phyloP scores from a whole-genome alignment of 1,140 invertebrate species.

The Drosophila oshimai region DNA sequence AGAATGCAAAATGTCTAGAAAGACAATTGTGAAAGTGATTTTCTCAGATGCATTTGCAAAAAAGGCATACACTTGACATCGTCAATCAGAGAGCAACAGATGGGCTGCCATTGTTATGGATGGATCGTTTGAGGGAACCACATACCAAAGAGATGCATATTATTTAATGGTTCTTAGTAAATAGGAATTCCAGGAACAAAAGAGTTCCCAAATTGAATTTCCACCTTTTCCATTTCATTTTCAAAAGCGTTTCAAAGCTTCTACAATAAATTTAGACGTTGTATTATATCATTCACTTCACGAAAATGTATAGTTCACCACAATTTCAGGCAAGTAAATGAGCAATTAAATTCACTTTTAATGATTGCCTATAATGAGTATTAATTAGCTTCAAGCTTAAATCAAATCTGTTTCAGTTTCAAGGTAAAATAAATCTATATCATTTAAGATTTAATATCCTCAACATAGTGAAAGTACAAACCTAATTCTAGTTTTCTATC shows the following conservation, averaged over 20 bases:
- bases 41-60: conserved; percentile 8
- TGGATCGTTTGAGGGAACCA: not conserved
- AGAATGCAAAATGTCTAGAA: conserved; percentile 30
- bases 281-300: not conserved
- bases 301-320: not conserved
- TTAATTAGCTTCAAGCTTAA: too few relatives aligned
- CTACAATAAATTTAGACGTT: not conserved
- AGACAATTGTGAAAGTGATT: conserved; percentile 71
- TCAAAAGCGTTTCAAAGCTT: not conserved
- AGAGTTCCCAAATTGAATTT: not conserved
- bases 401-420: too few relatives aligned
- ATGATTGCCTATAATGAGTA: not conserved
- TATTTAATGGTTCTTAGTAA: not conserved
- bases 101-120: conserved; percentile 16
- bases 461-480: not conserved
- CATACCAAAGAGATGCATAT: not conserved
- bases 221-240: not conserved
- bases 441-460: too few relatives aligned
- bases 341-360: conserved; percentile 4
- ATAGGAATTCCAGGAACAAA: not conserved
- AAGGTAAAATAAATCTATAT: too few relatives aligned
- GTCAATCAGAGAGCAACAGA: conserved; percentile 54
- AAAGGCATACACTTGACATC: conserved; percentile 67
- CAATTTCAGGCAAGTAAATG: not conserved
- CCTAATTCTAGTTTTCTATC: not conserved